Base-by-base conservation (phyloP, 2,888 invertebrate species). In the Drosophila parthenogenetica region DNA sequence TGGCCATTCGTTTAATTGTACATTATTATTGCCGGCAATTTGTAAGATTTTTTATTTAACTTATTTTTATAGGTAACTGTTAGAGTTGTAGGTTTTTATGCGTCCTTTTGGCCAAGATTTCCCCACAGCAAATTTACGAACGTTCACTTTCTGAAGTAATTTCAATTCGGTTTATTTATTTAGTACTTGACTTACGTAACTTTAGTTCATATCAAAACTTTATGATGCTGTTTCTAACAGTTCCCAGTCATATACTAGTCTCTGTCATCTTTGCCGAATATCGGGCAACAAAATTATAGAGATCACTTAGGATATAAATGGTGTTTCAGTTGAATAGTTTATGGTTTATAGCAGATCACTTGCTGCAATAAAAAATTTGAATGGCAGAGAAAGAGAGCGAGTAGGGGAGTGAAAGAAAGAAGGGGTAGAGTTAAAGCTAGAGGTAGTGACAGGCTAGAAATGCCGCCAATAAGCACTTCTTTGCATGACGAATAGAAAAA, bases 401-500 rank as follows among this genome's bases (percentile, higher is more conserved):
- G 63, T 46, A 53, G 16, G 11, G 11, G 37, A 14, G 5, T 29
- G 35, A 14, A 19, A 10, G 14, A n/a, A 8, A 25, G 35, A 1
- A 8, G 25, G 25, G 25, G 25, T 5, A 29, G 29, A 14, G 22
- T 7, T 10, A 19, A 42, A 0, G 32, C 7, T 39, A 3, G 17
- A 49, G 61, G 14, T 58, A 54, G 49, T 48, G 22, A 35, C 11
- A 13, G 39, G 14, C 42, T 58, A 17, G 29, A 71, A 72, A 68
- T 65, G 61, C 66, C 61, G 65, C 61, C 76, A 77, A 83, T 86
- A 86, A 82, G 78, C 87, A 83, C 69, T 86, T 81, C 78, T 73
- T 87, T 87, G 83, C 82, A 83, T 83, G 83, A 87, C 83, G 84
- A 86, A 82, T 88, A 79, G 69, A 85, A 88, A 83, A 85, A 88